Conservation (phyloP, 2,797 vertebrate genomes). For the Gymnoscopelus microlampas region DNA sequence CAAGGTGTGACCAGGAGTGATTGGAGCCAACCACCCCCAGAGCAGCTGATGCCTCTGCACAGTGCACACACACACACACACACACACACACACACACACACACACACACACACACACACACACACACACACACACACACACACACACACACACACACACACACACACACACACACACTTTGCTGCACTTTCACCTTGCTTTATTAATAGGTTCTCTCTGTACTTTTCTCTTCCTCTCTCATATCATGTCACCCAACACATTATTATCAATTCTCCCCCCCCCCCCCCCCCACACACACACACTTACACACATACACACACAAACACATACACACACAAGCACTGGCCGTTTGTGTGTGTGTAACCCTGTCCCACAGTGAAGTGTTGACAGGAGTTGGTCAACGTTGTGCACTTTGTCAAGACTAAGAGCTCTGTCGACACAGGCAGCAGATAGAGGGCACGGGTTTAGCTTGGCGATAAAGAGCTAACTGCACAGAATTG, state of each 20-base stretch:
- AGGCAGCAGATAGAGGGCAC: slow-evolving; percentile 43
- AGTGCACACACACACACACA: not conserved
- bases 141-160: not conserved
- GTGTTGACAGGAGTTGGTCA: slow-evolving; percentile 58
- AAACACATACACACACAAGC: not conserved
- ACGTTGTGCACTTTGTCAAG: slow-evolving; percentile 61
- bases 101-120: not conserved
- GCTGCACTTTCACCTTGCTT: slow-evolving; percentile 31
- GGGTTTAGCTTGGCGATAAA: slow-evolving; percentile 45
- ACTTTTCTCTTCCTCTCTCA: slow-evolving; percentile 22
- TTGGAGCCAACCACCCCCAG: slow-evolving; percentile 53
- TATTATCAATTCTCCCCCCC: slow-evolving; percentile 10
- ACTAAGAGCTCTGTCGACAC: slow-evolving; percentile 58
- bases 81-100: not conserved
- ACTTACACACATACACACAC: not conserved
- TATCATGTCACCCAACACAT: slow-evolving; percentile 43
- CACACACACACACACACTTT: no score
- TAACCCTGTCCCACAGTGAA: slow-evolving; percentile 25
- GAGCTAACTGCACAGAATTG: slow-evolving; percentile 23
- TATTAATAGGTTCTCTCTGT: slow-evolving; percentile 58
- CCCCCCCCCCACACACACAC: slow-evolving; percentile 11
- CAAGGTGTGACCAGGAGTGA: slow-evolving; percentile 65
- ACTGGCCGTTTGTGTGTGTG: slow-evolving; percentile 6
- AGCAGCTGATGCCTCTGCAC: slow-evolving; percentile 60
- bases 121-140: not conserved